Base-by-base conservation (phyloP, 2,113 vertebrate genomes). In the Gopherus flavomarginatus region DNA sequence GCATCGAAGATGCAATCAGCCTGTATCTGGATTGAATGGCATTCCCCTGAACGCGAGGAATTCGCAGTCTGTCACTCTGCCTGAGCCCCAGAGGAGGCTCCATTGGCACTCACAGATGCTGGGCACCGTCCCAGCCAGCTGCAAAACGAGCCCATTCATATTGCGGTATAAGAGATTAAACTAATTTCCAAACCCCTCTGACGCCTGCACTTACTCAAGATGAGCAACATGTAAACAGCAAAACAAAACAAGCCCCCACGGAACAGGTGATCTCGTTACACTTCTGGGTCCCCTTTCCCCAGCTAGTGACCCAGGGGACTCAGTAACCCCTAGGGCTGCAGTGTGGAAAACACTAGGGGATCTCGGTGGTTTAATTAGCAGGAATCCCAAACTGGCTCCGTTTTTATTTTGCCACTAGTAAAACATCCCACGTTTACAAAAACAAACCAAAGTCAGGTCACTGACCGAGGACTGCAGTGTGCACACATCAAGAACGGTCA, bases 1-100 rank as follows among this genome's bases (percentile, higher is more conserved):
- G 16, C 8, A 35, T 35, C 35, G 35, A n/a, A 69, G 35, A n/a
- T n/a, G 16, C 10, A 44, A 26, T 22, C 72, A 38, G 38, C 38
- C 38, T 12, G 42, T n/a, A 4, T n/a, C 19, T 69, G 62, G 62
- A 2, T 10, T n/a, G 62, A 27, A 26, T 26, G 2, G 56, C 26
- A 10, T 27, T 27, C 56, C 56, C 56, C 26, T 29, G 57, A 38
- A 10, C 19, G 16, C 31, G 4, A 19, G 65, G 17, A 4, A 38
- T 5, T 22, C 65, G 6, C 35, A 19, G 17, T 19, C 62, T 65
- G 14, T 35, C 59, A 62, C 27, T 27, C 26, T 9, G 21, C 16
- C 8, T 13, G 29, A 62, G 2, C 2, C 52, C 35, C 42, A 13
- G 42, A 50, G 2, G 38, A 6, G 49, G 1, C 31, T 0, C 24